Conservation (phyloP, 2,797 vertebrate genomes). For the Arnoldichthys spilopterus region DNA sequence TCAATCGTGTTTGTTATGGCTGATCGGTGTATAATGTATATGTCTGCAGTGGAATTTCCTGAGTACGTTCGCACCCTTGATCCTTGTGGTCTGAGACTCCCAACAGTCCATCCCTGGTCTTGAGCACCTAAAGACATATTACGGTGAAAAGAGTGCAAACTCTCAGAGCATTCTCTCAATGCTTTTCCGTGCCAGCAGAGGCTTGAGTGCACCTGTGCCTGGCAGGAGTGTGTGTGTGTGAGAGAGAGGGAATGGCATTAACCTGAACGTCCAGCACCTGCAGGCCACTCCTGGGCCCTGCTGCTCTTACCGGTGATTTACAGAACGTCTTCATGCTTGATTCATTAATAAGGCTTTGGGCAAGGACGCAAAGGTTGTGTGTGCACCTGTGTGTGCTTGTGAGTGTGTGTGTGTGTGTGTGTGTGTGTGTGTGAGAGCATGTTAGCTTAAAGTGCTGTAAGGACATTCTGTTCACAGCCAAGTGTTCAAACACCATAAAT, state of each 20-base stretch:
- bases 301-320: constrained; percentile 65
- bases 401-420: neutral
- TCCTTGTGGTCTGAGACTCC: too few species aligned
- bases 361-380: constrained; percentile 20
- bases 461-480: constrained; percentile 68
- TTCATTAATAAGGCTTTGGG: constrained; percentile 63
- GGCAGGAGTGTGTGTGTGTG: constrained; percentile 56
- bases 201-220: constrained; percentile 69
- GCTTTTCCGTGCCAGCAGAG: constrained; percentile 48
- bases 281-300: constrained; percentile 33
- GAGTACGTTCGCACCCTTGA: too few species aligned
- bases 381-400: constrained; percentile 38
- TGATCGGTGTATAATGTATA: too few species aligned
- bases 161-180: constrained; percentile 39
- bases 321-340: constrained; percentile 52
- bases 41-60: too few species aligned
- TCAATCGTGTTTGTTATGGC: too few species aligned
- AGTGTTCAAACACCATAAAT: constrained; percentile 75
- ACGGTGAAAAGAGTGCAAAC: constrained; percentile 22
- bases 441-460: constrained; percentile 53
- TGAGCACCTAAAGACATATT: constrained; percentile 19
- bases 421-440: constrained; percentile 27
- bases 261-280: constrained; percentile 64
- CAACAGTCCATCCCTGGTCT: neutral
- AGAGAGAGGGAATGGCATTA: constrained; percentile 62